Percentiles rank a stretch among this genome's conserved stretches.
Conservation (phyloP, 2,888 invertebrate species). For the Drosophila lacicola region DNA sequence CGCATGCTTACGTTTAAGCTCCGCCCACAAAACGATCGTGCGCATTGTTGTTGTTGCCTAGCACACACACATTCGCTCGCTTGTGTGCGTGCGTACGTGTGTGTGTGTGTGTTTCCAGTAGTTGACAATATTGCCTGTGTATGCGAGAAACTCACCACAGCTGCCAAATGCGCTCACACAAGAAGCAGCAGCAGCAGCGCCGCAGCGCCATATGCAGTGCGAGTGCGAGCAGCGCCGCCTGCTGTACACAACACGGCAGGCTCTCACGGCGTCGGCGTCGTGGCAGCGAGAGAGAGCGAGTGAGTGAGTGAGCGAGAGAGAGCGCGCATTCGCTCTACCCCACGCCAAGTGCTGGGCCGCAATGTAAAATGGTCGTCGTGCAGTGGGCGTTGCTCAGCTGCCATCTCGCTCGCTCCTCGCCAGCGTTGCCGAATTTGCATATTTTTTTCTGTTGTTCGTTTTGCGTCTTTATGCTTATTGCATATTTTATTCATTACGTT, state of each 20-base stretch:
- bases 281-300: not conserved
- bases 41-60: constrained; percentile 54
- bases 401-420: constrained; percentile 44
- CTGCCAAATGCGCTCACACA: constrained; percentile 34
- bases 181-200: constrained; percentile 4
- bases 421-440: constrained; percentile 66
- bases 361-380: constrained; percentile 74
- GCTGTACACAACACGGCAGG: constrained; percentile 23
- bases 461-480: constrained; percentile 73
- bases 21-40: constrained; percentile 76
- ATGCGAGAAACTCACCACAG: constrained; percentile 67
- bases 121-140: not conserved
- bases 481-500: constrained; percentile 80
- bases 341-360: constrained; percentile 42
- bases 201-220: constrained; percentile 6
- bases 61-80: not conserved
- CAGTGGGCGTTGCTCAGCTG: constrained; percentile 71
- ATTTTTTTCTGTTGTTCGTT: constrained; percentile 24
- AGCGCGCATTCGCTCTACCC: constrained; percentile 45
- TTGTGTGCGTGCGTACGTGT: constrained; percentile 9
- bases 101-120: not conserved
- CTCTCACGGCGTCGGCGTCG: constrained; percentile 62
- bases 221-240: constrained; percentile 50
- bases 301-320: not conserved
- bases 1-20: constrained; percentile 42